phyloP scores from a whole-genome alignment of 2,888 invertebrate genomes.

The Metalampra italica region DNA sequence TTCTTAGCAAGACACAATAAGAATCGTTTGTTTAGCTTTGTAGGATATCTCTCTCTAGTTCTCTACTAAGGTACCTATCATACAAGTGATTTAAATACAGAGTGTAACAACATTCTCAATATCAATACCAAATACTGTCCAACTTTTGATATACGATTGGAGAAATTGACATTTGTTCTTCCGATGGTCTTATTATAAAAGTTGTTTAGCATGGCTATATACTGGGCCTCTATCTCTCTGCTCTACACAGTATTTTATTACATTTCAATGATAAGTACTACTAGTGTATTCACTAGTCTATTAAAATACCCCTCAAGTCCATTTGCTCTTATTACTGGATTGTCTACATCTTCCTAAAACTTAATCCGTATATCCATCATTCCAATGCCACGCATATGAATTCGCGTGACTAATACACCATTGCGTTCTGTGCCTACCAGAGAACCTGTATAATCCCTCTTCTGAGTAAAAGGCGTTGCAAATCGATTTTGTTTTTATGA shows the following conservation, averaged over 20 bases:
- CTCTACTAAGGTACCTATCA: neutral
- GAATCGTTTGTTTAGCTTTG: constrained; percentile 10
- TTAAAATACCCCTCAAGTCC: too few species aligned
- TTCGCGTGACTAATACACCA: constrained; percentile 40
- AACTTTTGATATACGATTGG: too few species aligned
- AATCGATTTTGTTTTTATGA: constrained; percentile 7
- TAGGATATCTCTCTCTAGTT: constrained; percentile 7
- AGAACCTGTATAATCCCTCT: constrained; percentile 3
- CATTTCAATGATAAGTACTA: neutral
- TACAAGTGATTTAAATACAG: neutral
- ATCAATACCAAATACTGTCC: too few species aligned
- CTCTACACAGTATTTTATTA: too few species aligned
- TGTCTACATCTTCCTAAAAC: constrained; percentile 39
- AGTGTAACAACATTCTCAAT: too few species aligned
- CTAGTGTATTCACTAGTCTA: neutral
- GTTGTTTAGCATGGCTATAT: too few species aligned
- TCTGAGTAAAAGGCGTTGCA: constrained; percentile 8
- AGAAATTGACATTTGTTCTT: too few species aligned
- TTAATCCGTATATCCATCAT: constrained; percentile 36
- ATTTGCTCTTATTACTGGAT: too few species aligned
- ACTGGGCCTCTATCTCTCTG: too few species aligned
- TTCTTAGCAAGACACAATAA: neutral
- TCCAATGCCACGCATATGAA: constrained; percentile 20
- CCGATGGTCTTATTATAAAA: too few species aligned
- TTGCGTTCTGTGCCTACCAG: constrained; percentile 14